These are phyloP conservation scores for Nephrocerus scutellatus DNA, from an alignment of 2,888 invertebrate genomes.

Conservation along the genomic window DNA sequence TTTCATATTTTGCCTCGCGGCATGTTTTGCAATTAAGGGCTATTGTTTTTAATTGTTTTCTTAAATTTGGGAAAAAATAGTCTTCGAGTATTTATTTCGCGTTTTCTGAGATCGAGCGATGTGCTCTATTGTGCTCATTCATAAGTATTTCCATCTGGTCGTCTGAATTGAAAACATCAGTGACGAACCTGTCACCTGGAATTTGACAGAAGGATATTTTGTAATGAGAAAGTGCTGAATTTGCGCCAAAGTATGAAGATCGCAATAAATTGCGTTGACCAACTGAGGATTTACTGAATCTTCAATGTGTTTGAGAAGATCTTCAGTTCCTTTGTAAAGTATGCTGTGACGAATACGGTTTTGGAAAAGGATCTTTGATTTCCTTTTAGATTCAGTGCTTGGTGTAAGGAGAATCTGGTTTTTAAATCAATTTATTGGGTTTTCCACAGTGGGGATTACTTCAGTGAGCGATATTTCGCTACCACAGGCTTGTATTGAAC, in stretches of 20 bases:
- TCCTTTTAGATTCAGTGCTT: conserved; percentile 6
- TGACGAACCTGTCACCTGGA: conserved; percentile 17
- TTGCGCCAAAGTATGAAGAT: conserved; percentile 6
- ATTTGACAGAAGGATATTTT: conserved; percentile 17
- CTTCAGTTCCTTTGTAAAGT: too few species aligned
- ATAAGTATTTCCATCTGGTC: conserved; percentile 18
- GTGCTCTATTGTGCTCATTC: too few species aligned
- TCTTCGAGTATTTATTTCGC: too few species aligned
- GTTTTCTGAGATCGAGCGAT: too few species aligned
- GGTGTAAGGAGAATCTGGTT: conserved; percentile 15
- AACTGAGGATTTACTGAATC: conserved; percentile 11
- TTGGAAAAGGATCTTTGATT: too few species aligned
- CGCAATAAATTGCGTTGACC: conserved; percentile 12
- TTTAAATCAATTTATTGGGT: conserved; percentile 15
- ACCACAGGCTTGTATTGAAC: conserved; percentile 6
- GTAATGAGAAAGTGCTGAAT: conserved; percentile 12
- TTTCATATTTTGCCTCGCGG: too few species aligned
- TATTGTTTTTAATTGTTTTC: too few species aligned
- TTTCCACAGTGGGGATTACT: conserved; percentile 10
- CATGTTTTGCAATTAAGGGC: too few species aligned
- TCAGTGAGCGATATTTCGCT: conserved; percentile 14
- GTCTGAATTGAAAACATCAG: conserved; percentile 15
- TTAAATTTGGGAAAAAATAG: too few species aligned
- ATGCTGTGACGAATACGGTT: too few species aligned
- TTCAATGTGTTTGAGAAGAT: too few species aligned